Evolutionary conservation across 2,888 invertebrate genomes (phyloP).

Genomic region (Aphodius sticticus): DNA sequence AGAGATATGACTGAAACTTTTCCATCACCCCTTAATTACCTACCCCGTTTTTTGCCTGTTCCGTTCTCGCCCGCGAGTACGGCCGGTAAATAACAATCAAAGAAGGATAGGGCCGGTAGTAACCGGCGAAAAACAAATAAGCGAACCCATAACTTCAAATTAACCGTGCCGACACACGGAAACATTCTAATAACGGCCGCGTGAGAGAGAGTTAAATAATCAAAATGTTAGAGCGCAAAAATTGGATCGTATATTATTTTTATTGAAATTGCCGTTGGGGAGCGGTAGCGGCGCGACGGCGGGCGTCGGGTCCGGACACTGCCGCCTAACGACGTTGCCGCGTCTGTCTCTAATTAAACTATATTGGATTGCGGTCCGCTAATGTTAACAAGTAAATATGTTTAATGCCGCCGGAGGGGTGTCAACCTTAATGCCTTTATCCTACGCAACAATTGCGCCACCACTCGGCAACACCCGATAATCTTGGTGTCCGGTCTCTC

Average conservation of each 20-base stretch:
- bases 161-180: conserved; percentile 35
- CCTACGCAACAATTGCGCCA: conserved; percentile 47
- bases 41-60: not conserved
- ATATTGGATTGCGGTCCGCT: conserved; percentile 46
- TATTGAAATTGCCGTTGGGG: conserved; percentile 44
- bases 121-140: conserved; percentile 33
- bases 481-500: conserved; percentile 33
- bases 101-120: conserved; percentile 14
- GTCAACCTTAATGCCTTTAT: conserved; percentile 50
- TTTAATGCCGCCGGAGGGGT: conserved; percentile 44
- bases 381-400: conserved; percentile 49
- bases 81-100: conserved; percentile 35
- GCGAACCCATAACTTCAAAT: conserved; percentile 36
- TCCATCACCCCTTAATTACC: not conserved
- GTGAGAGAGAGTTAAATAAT: conserved; percentile 36
- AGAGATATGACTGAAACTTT: not conserved
- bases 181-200: conserved; percentile 36
- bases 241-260: conserved; percentile 42
- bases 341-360: conserved; percentile 48
- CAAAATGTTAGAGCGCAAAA: conserved; percentile 37
- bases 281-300: conserved; percentile 33
- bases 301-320: not conserved
- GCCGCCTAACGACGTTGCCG: conserved; percentile 41
- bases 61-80: not conserved
- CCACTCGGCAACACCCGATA: conserved; percentile 33